Evolutionary conservation across 2,888 invertebrate genomes (phyloP), one percentile per base, ranked within the genome.

Genomic region (Troides oblongomaculatus): DNA sequence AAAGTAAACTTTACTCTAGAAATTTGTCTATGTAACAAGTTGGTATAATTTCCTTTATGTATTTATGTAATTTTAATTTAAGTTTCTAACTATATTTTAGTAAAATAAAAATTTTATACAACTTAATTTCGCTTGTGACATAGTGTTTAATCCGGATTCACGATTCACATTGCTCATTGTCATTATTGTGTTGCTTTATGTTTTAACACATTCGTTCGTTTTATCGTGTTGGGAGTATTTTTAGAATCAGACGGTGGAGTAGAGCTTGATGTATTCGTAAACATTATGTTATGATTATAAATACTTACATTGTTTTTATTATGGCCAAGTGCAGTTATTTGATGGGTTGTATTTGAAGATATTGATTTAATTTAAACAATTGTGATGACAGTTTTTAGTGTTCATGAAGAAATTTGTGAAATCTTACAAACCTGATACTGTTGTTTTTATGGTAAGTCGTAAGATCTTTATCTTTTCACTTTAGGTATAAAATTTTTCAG

Each of bases 131-230:
- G 75, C 75, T 77, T 77, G 76, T 76, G 76, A 74, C 75, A 77
- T 78, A 84, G 83, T 83, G 82, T 83, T 79, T 87, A 85, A 87
- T 87, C 85, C 85, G 82, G 84, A 88, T 87, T 84, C 81, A 77
- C 81, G 80, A 81, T 84, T 84, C 83, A 83, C 83, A 83, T 84
- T 83, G 82, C 81, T 80, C 84, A 83, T 85, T 86, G 86, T 87
- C 84, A 86, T 87, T 81, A 84, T 80, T 87, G 85, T 88, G 85
- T 89, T 84, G 84, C 86, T 87, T 72, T 84, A 83, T 77, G 85
- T 86, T 84, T 80, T 86, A 85, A 83, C 87, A 89, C 85, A 88
- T 86, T 88, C 86, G 86, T 84, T 86, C 85, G 80, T 89, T 90
- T 90, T 91, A 61, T 61, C 61, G 39, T 61, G 61, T 61, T 61